Percentiles rank a stretch among this genome's conserved stretches.
These are phyloP conservation scores for Bungarus multicinctus DNA, from an alignment of 2,113 vertebrate genomes.

Conservation along the genomic window DNA sequence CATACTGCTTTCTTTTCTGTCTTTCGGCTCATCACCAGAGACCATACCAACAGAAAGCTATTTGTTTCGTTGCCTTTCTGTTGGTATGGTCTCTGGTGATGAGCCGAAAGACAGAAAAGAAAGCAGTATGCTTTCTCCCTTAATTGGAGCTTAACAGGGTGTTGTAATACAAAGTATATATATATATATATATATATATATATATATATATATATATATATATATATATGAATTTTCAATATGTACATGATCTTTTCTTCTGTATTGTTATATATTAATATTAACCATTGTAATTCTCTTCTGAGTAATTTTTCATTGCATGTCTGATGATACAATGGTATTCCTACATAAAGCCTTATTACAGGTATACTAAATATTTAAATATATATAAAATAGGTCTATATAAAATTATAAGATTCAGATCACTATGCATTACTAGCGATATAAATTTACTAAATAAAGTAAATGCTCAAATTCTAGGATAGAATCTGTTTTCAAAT, in stretches of 20 bases:
- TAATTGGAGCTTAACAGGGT: too few relatives aligned
- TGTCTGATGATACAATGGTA: background rate
- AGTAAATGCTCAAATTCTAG: background rate
- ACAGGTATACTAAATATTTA: background rate
- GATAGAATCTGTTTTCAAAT: background rate
- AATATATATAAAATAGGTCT: background rate
- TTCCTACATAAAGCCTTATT: background rate
- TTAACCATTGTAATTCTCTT: background rate
- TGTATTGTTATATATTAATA: background rate
- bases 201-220: too few relatives aligned
- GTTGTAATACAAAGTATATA: too few relatives aligned
- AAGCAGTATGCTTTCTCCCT: too few relatives aligned
- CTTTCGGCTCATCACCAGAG: too few relatives aligned
- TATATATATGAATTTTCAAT: background rate
- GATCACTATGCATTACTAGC: background rate
- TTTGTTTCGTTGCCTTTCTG: too few relatives aligned
- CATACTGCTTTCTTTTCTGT: too few relatives aligned
- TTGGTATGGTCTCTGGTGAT: too few relatives aligned
- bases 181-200: too few relatives aligned
- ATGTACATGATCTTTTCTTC: background rate
- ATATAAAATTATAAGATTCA: background rate
- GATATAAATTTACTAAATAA: background rate
- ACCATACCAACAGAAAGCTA: too few relatives aligned
- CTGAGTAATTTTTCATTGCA: background rate
- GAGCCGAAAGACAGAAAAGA: too few relatives aligned